Evolutionary conservation across 2,888 invertebrate genomes (phyloP), one percentile per base, ranked within the genome.

Genomic region (Leucozona laternaria): DNA sequence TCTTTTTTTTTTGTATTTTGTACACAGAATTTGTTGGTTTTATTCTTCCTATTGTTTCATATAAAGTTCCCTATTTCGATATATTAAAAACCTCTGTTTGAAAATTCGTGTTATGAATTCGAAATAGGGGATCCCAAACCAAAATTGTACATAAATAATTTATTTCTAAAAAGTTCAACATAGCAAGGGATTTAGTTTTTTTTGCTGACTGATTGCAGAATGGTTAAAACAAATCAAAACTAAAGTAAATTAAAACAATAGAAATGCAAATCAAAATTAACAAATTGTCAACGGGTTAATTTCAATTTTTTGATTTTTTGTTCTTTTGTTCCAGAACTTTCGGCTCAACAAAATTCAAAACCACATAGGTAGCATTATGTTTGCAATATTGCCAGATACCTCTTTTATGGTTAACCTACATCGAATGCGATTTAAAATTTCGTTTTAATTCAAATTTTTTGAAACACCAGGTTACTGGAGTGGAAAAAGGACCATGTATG

Each of bases 21-120:
- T 31, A n/a, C 2, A 5, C 4, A n/a, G 7, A 28, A n/a, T 53
- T 15, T 53, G 2, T 31, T 55, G 20, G 7, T 53, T 25, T 53
- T 45, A 8, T 45, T 45, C 17, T 45, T 17, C 11, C 20, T 48
- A 48, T 48, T 48, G 20, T 48, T 48, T 20, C 0, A 48, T 4
- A 20, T 48, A 2, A 48, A 11, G 10, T 20, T 48, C 4, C 4
- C 20, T 20, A 6, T 17, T n/a, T 45, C 5, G 7, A 45, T 45
- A 5, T 17, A 17, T 45, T 3, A 17, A 45, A 45, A 45, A 17
- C 45, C 10, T 25, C 25, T 4, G 22, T 22, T 22, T 50, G 4
- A 22, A 50, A 50, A 50, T 50, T 22, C 50, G 53, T 53, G 22
- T 53, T 53, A 53, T 53, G 53, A 53, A 53, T 53, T 53, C 6